Conservation (phyloP, 2,113 vertebrate species). For the Oncorhynchus kisutch region DNA sequence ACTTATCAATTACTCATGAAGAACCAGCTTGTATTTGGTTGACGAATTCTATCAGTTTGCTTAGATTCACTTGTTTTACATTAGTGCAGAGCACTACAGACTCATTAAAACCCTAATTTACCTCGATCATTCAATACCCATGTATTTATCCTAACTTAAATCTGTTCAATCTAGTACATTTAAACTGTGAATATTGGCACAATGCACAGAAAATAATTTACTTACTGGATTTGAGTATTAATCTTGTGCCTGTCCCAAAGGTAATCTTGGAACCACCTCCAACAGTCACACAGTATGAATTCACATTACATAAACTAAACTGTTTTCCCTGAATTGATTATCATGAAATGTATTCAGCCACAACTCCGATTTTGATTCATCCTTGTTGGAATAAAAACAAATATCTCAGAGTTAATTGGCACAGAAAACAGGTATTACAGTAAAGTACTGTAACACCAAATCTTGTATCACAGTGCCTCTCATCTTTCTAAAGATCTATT, state of each 20-base stretch:
- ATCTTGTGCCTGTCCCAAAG: slow-evolving; percentile 33
- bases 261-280: not conserved
- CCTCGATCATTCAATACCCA: not conserved
- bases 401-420: no score
- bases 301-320: slow-evolving; percentile 14
- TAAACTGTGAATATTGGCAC: not conserved
- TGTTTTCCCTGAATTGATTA: not conserved
- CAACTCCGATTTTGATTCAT: not conserved
- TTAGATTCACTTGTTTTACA: not conserved
- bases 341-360: not conserved
- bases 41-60: not conserved
- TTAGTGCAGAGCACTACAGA: not conserved
- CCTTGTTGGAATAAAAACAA: no score
- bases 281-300: slow-evolving; percentile 24
- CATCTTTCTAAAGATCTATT: no score
- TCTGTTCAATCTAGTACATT: not conserved
- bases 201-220: not conserved
- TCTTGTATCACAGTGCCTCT: no score
- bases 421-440: no score
- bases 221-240: slow-evolving; percentile 35
- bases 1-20: not conserved
- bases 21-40: not conserved
- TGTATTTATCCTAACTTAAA: not conserved
- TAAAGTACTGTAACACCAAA: no score
- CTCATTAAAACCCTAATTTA: not conserved